A percentile compares a stretch with the other conserved stretches of the same genome.
These are phyloP conservation scores for Neotoxoptera formosana DNA, from an alignment of 1,140 invertebrate genomes.

Conservation along the genomic window DNA sequence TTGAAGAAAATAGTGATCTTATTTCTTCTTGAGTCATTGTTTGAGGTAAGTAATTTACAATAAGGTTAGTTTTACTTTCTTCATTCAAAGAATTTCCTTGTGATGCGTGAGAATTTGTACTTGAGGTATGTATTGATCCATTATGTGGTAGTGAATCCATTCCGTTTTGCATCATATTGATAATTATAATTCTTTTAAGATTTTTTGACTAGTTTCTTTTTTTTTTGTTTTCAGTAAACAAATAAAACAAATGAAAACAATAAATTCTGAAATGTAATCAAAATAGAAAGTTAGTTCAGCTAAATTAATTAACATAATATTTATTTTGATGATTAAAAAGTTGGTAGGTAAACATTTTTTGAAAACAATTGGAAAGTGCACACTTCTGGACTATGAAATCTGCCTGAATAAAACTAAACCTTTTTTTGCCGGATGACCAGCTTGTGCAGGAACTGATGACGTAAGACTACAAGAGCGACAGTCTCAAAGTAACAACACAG, in stretches of 20 bases:
- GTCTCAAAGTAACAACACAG: too few relatives aligned
- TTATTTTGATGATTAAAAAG: background rate
- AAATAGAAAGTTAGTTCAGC: background rate
- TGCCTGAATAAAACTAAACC: background rate
- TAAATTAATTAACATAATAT: background rate
- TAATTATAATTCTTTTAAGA: background rate
- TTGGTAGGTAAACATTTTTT: background rate
- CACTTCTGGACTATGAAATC: background rate
- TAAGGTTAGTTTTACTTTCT: constrained; percentile 97
- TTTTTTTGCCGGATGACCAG: background rate
- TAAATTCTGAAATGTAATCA: constrained; percentile 39
- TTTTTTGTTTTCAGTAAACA: constrained; percentile 46
- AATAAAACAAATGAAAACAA: constrained; percentile 37
- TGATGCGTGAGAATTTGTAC: constrained; percentile 63
- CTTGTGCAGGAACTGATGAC: background rate
- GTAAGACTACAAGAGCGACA: background rate
- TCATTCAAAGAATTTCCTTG: constrained; percentile 72
- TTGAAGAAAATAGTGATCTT: constrained; percentile 94
- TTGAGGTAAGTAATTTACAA: constrained; percentile 99
- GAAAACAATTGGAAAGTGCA: background rate
- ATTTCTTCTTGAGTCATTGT: constrained; percentile 99
- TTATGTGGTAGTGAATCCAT: constrained; percentile 77
- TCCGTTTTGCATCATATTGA: constrained; percentile 82
- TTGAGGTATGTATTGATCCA: constrained; percentile 66
- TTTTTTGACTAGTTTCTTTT: constrained; percentile 25